A percentile compares a stretch with the other conserved stretches of the same genome.
Evolutionary conservation across 2,113 vertebrate genomes (phyloP).

Genomic region (Donacobius atricapilla): DNA sequence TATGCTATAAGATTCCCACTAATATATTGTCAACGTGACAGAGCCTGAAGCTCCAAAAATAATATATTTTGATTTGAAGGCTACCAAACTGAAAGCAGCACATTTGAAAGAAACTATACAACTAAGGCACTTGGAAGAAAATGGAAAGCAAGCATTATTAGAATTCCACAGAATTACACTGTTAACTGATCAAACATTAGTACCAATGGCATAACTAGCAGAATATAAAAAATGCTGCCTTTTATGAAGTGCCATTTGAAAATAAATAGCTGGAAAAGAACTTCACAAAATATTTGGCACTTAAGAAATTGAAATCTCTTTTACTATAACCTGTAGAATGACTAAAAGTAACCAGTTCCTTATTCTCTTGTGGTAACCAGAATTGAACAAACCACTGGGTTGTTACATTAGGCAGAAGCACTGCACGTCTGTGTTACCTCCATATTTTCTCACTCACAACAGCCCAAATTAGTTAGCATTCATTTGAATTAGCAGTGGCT

Average conservation of each 20-base stretch:
- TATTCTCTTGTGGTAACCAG: background rate
- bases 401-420: background rate
- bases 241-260: constrained; percentile 10
- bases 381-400: background rate
- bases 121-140: background rate
- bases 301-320: background rate
- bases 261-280: background rate
- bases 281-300: background rate
- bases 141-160: background rate
- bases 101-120: background rate
- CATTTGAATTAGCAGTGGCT: background rate
- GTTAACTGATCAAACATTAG: background rate
- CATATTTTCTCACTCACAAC: background rate
- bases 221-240: background rate
- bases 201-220: background rate
- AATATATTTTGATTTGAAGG: background rate
- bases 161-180: background rate
- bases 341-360: background rate
- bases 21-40: background rate
- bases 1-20: background rate
- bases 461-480: background rate
- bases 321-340: background rate
- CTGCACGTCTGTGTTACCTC: background rate
- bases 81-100: background rate
- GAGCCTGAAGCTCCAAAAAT: background rate